Evolutionary conservation across 2,888 invertebrate species (phyloP), one percentile per base, ranked within the genome.

Genomic region (Drosophila antonietae): DNA sequence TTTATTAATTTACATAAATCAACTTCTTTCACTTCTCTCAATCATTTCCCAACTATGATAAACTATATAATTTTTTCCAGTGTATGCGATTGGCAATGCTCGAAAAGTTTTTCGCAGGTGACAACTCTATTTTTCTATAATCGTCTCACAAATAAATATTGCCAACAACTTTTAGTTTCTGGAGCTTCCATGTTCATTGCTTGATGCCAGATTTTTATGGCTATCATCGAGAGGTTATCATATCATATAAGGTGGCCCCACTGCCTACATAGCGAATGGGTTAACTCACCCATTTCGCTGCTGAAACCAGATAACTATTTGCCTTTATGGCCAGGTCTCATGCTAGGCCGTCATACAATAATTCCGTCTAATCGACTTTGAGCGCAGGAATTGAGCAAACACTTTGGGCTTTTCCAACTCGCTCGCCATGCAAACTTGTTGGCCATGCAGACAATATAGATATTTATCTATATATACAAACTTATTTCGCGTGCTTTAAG

Each of bases 381-480:
- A 88, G 80, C 89, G 76, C 70, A 65, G 69, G 84, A 89, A 88
- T 88, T 88, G 85, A 88, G 80, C 89, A 88, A 86, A 88, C 88
- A 86, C 89, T 84, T 86, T 67, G 51, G 41, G 20, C 61, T 18
- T 41, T 41, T 33, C 41, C 46, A 35, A 5, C 18, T 28, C 20
- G 23, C 37, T 43, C 41, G 51, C 63, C 66, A 64, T 49, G 71
- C 75, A 53, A 73, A 73, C 66, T 66, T 60, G 63, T 65, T 68
- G 61, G 75, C 58, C 64, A 58, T 35, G 35, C 55, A 43, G 44
- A n/a, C 44, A 18, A 35, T 53, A 28, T 23, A 12, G 15, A 23
- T 23, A 53, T 37, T 8, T 20, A n/a, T 28, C n/a, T 51, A 55
- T 15, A 8, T 39, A 18, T 52, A 52, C 12, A n/a, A 14, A 35